Evolutionary conservation across 2,113 vertebrate genomes (phyloP).

Genomic region (Elgaria multicarinata): DNA sequence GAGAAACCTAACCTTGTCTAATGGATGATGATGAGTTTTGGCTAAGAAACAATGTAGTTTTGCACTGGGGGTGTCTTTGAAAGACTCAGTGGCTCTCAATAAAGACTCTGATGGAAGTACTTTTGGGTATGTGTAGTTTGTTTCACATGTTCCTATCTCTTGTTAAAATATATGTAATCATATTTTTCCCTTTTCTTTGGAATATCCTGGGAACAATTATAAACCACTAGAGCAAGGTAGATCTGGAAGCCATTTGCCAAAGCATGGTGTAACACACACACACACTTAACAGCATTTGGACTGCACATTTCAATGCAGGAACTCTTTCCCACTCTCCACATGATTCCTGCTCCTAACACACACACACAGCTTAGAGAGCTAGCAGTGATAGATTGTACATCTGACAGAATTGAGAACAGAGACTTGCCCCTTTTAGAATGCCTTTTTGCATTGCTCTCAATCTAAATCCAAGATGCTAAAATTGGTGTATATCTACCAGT

Average conservation of each 20-base stretch:
- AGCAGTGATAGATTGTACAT: not conserved
- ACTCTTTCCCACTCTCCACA: not conserved
- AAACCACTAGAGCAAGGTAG: not conserved
- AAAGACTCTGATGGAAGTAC: slow-evolving; percentile 5
- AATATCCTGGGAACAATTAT: slow-evolving; percentile 4
- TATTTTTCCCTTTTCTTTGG: not conserved
- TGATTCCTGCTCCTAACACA: not conserved
- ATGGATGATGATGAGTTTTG: not conserved
- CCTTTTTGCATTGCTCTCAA: slow-evolving; percentile 34
- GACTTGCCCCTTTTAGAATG: not conserved
- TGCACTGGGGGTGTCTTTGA: not conserved
- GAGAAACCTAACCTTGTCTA: not conserved
- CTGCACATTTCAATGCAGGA: slow-evolving; percentile 18
- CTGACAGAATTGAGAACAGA: slow-evolving; percentile 14
- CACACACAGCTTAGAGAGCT: not conserved
- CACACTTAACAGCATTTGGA: slow-evolving; percentile 9
- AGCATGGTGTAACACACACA: not conserved
- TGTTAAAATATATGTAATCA: not conserved
- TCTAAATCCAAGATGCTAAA: slow-evolving; percentile 38
- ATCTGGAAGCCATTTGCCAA: slow-evolving; percentile 8
- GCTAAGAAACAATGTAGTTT: not conserved
- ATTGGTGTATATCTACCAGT: slow-evolving; percentile 24
- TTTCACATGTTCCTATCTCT: not conserved
- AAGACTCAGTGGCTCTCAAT: not conserved
- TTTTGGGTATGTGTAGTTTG: not conserved